Evolutionary conservation across 2,113 vertebrate species (phyloP).

Genomic region (Scytalopus superciliaris): DNA sequence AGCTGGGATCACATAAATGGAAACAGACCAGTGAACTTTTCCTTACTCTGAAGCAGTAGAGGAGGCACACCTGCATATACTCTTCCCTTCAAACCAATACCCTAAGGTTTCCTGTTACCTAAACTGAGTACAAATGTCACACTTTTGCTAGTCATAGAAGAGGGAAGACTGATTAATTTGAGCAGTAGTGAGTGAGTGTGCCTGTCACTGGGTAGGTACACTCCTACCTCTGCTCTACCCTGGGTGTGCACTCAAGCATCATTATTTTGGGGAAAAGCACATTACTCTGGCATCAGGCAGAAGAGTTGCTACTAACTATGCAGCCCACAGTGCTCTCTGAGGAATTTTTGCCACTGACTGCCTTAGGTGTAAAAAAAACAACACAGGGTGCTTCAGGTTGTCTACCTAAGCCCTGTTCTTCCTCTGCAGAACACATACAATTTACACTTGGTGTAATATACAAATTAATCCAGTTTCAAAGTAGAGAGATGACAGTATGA

Average conservation of each 20-base stretch:
- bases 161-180: background rate
- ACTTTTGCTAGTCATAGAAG: background rate
- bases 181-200: background rate
- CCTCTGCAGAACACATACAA: background rate
- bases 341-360: background rate
- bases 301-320: background rate
- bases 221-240: background rate
- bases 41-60: background rate
- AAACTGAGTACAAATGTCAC: background rate
- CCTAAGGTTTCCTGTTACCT: background rate
- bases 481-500: background rate
- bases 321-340: background rate
- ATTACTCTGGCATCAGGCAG: background rate
- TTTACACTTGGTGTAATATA: background rate
- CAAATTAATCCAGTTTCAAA: background rate
- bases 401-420: background rate
- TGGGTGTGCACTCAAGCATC: background rate
- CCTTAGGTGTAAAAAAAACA: background rate
- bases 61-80: background rate
- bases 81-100: background rate
- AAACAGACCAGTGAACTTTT: background rate
- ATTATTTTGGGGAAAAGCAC: background rate
- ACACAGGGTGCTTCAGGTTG: background rate
- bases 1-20: background rate
- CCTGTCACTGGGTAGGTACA: background rate